Conservation (phyloP, 1,140 invertebrate genomes). For the Cheumatopsyche charites region DNA sequence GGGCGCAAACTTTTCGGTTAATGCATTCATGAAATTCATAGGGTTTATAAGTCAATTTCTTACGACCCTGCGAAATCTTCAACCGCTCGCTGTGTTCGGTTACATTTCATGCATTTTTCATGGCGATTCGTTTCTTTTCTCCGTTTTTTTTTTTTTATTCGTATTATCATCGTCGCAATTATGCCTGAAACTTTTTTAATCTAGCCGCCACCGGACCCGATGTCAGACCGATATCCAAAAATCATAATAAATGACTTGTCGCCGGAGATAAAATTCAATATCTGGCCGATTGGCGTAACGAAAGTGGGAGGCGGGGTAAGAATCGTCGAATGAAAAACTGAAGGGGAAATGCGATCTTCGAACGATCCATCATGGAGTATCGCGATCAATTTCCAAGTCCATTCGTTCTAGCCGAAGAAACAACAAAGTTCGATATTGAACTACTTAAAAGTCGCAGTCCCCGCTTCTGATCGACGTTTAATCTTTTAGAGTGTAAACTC, state of each 20-base stretch:
- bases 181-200: constrained; percentile 20
- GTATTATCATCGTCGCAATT: neutral
- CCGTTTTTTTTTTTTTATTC: neutral
- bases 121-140: neutral
- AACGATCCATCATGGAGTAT: constrained; percentile 15
- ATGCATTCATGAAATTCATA: constrained; percentile 45
- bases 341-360: neutral
- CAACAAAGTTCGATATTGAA: constrained; percentile 12
- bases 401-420: constrained; percentile 6
- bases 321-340: neutral
- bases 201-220: neutral
- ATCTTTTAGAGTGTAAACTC: constrained; percentile 8
- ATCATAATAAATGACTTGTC: constrained; percentile 18
- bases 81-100: neutral
- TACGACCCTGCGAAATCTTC: neutral
- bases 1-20: constrained; percentile 39
- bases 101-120: constrained; percentile 14
- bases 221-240: neutral
- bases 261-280: constrained; percentile 6
- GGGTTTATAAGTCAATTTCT: constrained; percentile 45
- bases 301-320: neutral
- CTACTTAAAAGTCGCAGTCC: constrained; percentile 8
- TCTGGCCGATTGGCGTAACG: neutral
- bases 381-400: constrained; percentile 12
- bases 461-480: constrained; percentile 4